Evolutionary conservation across 2,797 vertebrate genomes (phyloP).

Genomic region (Dryobates pubescens): DNA sequence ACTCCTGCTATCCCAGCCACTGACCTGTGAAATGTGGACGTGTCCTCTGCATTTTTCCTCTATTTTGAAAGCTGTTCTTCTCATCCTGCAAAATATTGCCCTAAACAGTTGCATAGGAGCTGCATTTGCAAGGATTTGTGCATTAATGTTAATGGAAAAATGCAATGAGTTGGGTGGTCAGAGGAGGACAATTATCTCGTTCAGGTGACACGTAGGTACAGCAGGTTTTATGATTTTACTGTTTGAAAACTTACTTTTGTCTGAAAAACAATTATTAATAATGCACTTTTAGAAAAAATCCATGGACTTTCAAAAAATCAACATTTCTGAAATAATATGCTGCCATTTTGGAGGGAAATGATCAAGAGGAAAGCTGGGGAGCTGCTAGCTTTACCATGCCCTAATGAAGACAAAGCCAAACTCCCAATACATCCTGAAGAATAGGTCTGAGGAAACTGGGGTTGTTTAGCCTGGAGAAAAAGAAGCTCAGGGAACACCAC

Average conservation of each 20-base stretch:
- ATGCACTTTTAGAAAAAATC: not conserved
- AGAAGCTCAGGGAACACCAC: too few species aligned
- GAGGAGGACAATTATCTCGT: not conserved
- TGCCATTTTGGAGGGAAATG: not conserved
- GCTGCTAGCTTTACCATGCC: not conserved
- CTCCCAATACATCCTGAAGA: not conserved
- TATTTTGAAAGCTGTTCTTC: conserved; percentile 62
- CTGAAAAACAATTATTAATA: not conserved
- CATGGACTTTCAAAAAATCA: not conserved
- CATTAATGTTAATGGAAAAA: conserved; percentile 40
- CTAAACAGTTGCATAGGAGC: conserved; percentile 37
- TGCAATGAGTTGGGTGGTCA: accelerated
- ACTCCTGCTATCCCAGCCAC: conserved; percentile 35
- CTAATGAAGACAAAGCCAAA: not conserved
- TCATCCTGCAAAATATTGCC: not conserved
- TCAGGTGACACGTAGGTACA: not conserved
- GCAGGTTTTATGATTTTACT: not conserved
- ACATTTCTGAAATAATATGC: not conserved
- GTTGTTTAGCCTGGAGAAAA: too few species aligned
- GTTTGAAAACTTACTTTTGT: not conserved
- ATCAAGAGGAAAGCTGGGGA: not conserved
- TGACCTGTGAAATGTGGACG: conserved; percentile 67
- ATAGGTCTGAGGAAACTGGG: too few species aligned
- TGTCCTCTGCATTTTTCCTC: conserved; percentile 10
- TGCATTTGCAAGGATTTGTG: not conserved